Evolutionary conservation across 2,888 invertebrate genomes (phyloP).

Genomic region (Iphiclides podalirius): DNA sequence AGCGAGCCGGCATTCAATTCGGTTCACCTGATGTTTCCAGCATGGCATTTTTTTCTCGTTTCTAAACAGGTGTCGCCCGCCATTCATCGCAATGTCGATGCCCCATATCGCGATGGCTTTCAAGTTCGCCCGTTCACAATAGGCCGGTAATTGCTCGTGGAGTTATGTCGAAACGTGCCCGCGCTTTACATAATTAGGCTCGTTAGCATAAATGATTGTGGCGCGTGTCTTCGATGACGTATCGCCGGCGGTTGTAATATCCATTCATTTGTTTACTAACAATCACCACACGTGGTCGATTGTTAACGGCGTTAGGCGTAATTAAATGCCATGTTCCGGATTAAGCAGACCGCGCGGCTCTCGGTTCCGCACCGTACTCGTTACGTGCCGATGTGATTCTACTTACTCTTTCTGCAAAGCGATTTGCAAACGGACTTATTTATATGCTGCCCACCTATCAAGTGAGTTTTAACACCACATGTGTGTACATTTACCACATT

Average conservation of each 20-base stretch:
- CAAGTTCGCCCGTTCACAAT: slow-evolving; percentile 76
- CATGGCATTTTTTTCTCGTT: no score
- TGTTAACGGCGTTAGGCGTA: slow-evolving; percentile 65
- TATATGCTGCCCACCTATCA: no score
- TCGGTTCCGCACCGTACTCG: no score
- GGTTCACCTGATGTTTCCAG: no score
- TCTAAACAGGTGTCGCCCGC: slow-evolving; percentile 66
- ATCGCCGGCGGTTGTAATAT: slow-evolving; percentile 72
- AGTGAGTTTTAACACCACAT: no score
- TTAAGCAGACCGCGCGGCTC: not conserved
- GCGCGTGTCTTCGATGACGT: slow-evolving; percentile 73
- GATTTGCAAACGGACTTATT: no score
- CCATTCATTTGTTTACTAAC: slow-evolving; percentile 74
- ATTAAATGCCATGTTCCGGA: slow-evolving; percentile 48
- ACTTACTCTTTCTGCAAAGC: no score
- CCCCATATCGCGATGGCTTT: slow-evolving; percentile 73
- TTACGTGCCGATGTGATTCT: no score
- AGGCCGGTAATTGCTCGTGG: slow-evolving; percentile 71
- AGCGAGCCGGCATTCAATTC: slow-evolving; percentile 51
- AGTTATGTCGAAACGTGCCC: slow-evolving; percentile 73
- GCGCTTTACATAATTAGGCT: slow-evolving; percentile 74
- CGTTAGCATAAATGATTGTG: slow-evolving; percentile 75
- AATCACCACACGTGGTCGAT: slow-evolving; percentile 69
- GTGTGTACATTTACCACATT: no score
- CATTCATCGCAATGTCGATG: slow-evolving; percentile 62